Base-by-base conservation (phyloP, 2,113 vertebrate genomes). In the Eira barbara region DNA sequence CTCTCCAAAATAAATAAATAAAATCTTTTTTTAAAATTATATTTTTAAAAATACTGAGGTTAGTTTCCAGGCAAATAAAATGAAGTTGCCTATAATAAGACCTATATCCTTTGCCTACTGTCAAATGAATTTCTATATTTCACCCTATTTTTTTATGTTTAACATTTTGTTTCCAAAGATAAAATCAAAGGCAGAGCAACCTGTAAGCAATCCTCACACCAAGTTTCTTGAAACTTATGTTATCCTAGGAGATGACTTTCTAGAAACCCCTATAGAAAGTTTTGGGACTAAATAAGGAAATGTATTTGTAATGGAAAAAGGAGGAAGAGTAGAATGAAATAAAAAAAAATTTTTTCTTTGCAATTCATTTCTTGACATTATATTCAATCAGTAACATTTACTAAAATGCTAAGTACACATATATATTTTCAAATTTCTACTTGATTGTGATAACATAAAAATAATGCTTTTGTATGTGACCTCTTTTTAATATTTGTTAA, bases 401-500 rank as follows among this genome's bases (percentile, higher is more conserved):
- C 39, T 87, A 45, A 89, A 95, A 85, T 52, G 31, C 23, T 67
- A 94, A 94, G 81, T 42, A 23, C 17, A 39, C 29, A 52, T 39
- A 45, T 8, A 17, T 88, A 36, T 47, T 89, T 94, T 87, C 47
- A 91, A 63, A 61, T 91, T 76, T 81, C 15, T 89, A 87, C 45
- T 92, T 95, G 76, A 63, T 34, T 84, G 25, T 85, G 71, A 23
- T 55, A 74, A 71, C 69, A 78, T 57, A 94, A 95, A 97, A 96
- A 76, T 65, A 97, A 85, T 82, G 21, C 39, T 89, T 87, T 94
- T 52, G 11, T 95, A 31, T 67, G 79, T 98, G 92, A 96, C 85
- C 96, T 97, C 89, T 85, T 97, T 97, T 96, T 76, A 97, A 73
- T 78, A 91, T 97, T 97, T 95, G 76, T 78, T 88, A 83, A 96